These are phyloP conservation scores for Harpagus bidentatus DNA, from an alignment of 2,113 vertebrate genomes.

Conservation along the genomic window DNA sequence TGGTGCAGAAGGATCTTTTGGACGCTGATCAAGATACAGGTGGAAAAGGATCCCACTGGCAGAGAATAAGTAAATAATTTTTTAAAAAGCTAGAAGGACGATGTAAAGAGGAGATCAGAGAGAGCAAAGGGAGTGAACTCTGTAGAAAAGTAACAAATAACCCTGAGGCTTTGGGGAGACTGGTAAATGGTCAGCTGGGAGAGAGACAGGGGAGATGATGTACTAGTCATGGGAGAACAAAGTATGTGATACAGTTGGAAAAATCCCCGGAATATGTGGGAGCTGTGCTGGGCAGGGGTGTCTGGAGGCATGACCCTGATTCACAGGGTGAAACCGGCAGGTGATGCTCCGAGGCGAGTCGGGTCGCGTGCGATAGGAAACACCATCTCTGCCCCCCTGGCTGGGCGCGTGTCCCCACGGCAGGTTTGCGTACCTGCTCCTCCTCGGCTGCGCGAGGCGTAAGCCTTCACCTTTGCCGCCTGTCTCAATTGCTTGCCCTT, in stretches of 20 bases:
- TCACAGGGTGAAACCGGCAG: neutral
- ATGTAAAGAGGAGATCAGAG: neutral
- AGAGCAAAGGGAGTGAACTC: neutral
- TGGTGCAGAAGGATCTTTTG: neutral
- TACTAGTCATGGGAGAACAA: rapidly evolving
- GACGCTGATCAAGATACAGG: neutral
- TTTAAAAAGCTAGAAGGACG: neutral
- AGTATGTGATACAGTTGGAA: rapidly evolving
- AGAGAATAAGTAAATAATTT: neutral
- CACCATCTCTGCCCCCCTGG: rapidly evolving
- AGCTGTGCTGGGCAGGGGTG: neutral
- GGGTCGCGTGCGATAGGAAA: neutral
- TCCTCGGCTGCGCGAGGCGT: rapidly evolving
- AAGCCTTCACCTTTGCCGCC: neutral
- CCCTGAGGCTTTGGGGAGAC: neutral
- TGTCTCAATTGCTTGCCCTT: neutral
- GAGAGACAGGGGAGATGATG: neutral
- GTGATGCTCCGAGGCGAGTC: rapidly evolving
- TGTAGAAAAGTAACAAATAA: neutral
- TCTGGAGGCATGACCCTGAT: neutral
- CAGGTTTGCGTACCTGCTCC: neutral
- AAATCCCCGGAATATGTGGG: rapidly evolving
- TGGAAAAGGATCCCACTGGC: neutral
- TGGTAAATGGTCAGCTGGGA: neutral
- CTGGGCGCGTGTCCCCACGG: rapidly evolving